Evolutionary conservation across 2,888 invertebrate genomes (phyloP).

Genomic region (Carabus problematicus): DNA sequence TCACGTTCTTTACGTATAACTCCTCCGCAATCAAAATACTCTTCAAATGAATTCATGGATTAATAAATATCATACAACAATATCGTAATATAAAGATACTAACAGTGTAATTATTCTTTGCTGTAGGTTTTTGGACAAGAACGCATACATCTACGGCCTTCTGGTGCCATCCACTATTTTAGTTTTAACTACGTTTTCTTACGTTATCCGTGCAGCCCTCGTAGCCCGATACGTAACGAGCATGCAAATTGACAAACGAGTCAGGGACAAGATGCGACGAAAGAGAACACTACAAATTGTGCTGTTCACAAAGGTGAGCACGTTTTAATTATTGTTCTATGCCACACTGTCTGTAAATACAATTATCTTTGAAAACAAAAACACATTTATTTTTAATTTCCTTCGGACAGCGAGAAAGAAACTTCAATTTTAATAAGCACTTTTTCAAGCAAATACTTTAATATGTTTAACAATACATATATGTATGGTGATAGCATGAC

Average conservation of each 20-base stretch:
- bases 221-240: slow-evolving; percentile 67
- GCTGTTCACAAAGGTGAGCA: slow-evolving; percentile 65
- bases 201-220: slow-evolving; percentile 63
- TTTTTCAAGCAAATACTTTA: too few species aligned
- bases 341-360: not conserved
- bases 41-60: too few species aligned
- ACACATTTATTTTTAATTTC: too few species aligned
- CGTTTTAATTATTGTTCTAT: not conserved
- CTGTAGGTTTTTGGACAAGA: slow-evolving; percentile 63
- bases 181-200: slow-evolving; percentile 59
- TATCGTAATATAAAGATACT: not conserved
- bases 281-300: slow-evolving; percentile 66
- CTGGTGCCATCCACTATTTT: slow-evolving; percentile 60
- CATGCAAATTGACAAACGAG: slow-evolving; percentile 66
- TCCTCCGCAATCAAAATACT: too few species aligned
- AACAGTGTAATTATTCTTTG: not conserved
- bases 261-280: slow-evolving; percentile 67
- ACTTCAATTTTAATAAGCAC: too few species aligned
- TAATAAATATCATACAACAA: too few species aligned
- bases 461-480: too few species aligned
- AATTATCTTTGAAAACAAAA: too few species aligned
- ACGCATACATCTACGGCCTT: slow-evolving; percentile 63
- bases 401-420: too few species aligned
- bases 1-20: too few species aligned
- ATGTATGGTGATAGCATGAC: too few species aligned